Conservation (phyloP, 2,113 vertebrate species). For the Anguilla japonica region DNA sequence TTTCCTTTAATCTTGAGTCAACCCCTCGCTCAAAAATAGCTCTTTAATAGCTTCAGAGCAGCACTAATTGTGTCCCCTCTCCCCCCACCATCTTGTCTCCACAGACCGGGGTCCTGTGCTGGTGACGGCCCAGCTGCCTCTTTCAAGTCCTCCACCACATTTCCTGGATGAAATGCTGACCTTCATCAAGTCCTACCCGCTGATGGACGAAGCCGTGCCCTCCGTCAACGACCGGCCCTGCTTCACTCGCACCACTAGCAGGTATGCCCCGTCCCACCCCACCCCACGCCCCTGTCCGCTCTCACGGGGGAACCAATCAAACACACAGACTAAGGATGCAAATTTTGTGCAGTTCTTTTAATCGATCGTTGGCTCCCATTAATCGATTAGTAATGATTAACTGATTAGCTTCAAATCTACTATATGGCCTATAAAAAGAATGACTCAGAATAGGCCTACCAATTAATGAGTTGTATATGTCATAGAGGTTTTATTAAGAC, state of each 20-base stretch:
- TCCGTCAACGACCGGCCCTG: slow-evolving; percentile 79
- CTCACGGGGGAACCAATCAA: background rate
- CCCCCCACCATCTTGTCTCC: background rate
- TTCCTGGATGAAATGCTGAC: slow-evolving; percentile 88
- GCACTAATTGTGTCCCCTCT: no score
- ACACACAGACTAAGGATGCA: no score
- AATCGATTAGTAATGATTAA: no score
- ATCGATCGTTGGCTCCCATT: no score
- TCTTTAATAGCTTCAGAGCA: no score
- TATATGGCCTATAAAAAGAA: no score
- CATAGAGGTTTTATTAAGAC: no score
- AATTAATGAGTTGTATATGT: no score
- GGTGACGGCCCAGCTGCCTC: slow-evolving; percentile 73
- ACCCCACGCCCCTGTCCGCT: background rate
- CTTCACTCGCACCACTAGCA: slow-evolving; percentile 85
- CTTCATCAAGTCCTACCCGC: slow-evolving; percentile 92
- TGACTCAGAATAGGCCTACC: no score
- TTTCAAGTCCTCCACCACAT: slow-evolving; percentile 78
- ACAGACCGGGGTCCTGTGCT: slow-evolving; percentile 86
- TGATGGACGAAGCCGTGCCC: slow-evolving; percentile 83
- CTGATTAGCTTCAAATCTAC: no score
- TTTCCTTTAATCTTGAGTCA: background rate
- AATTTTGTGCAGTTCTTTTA: no score
- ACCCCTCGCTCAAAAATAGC: background rate
- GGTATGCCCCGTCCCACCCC: slow-evolving; percentile 56